phyloP scores from a whole-genome alignment of 2,113 vertebrate genomes.

The Damaliscus lunatus region DNA sequence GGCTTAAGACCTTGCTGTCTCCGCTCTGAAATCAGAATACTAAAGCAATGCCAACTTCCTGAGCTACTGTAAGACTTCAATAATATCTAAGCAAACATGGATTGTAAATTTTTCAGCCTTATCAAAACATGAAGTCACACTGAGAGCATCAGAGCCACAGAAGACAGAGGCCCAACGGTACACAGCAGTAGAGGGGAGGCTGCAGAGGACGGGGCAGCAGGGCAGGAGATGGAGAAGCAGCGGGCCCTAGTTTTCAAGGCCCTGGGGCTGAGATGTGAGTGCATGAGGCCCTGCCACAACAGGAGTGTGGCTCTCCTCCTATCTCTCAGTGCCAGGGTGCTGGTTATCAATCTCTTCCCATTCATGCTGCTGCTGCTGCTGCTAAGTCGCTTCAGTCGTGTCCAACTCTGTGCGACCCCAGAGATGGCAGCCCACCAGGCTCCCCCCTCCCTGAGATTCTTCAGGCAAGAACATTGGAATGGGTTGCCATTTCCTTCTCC shows the following conservation, averaged over 20 bases:
- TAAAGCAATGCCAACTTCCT: not conserved
- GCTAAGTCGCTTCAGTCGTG: no score
- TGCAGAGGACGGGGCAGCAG: not conserved
- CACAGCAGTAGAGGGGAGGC: not conserved
- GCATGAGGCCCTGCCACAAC: fast-evolving
- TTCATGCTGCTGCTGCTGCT: not conserved
- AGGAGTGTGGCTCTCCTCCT: not conserved
- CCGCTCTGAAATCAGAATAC: not conserved
- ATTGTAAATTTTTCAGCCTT: not conserved
- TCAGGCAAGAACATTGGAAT: no score
- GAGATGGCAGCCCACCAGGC: no score
- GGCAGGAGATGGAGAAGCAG: not conserved
- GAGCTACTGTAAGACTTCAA: not conserved
- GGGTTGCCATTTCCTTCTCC: no score
- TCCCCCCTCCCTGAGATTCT: no score
- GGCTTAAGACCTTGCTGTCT: not conserved
- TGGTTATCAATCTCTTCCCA: not conserved
- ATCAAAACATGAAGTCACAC: not conserved
- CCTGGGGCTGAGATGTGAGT: not conserved
- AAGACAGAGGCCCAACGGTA: not conserved
- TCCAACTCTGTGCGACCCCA: no score
- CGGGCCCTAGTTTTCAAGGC: not conserved
- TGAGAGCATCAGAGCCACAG: not conserved
- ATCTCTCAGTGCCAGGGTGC: not conserved
- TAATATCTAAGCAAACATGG: not conserved